Evolutionary conservation across 2,113 vertebrate genomes (phyloP), one percentile per base, ranked within the genome.

Genomic region (Thymallus thymallus): DNA sequence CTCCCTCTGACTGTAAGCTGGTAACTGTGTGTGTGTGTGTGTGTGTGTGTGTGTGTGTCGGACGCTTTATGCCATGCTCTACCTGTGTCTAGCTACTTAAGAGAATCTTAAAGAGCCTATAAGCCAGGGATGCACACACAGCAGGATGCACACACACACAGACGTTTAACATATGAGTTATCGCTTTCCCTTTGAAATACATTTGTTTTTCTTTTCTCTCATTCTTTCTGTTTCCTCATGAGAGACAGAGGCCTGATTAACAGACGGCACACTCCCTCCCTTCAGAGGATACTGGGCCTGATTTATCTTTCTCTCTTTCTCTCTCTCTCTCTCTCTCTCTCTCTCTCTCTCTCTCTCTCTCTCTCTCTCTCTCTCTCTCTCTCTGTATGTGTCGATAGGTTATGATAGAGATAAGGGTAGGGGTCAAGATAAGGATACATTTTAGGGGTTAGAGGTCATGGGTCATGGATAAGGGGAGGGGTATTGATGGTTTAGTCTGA

Each of bases 71-170:
- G 32, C 66, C 66, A 48, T 35, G 41, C 66, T 48, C n/a, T n/a
- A 45, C 48, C 14, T 51, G 48, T 51, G 48, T 51, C 48, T 51
- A 51, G 13, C 48, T 51, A 51, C 41, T 68, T 68, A 68, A 68
- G 41, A 24, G 16, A 3, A 51, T 13, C 48, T 51, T 51, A 51
- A 51, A 18, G 48, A 64, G 24, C 62, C n/a, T 23, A 29, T 23
- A 30, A 24, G 24, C 48, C 23, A 29, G 62, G 14, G 13, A 22
- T 10, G 13, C n/a, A n/a, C n/a, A n/a, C n/a, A n/a, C 62, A 5
- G 1, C n/a, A 23, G 61, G 24, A 23, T 16, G 18, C 22, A 32
- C 30, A 6, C 35, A 41, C 35, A 41, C 35, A 3, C 35, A 41
- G 7, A 41, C 9, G 35, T 41, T 41, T 2, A 41, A 41, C 35